Evolutionary conservation across 2,797 vertebrate genomes (phyloP).

Genomic region (Taeniopygia guttata): DNA sequence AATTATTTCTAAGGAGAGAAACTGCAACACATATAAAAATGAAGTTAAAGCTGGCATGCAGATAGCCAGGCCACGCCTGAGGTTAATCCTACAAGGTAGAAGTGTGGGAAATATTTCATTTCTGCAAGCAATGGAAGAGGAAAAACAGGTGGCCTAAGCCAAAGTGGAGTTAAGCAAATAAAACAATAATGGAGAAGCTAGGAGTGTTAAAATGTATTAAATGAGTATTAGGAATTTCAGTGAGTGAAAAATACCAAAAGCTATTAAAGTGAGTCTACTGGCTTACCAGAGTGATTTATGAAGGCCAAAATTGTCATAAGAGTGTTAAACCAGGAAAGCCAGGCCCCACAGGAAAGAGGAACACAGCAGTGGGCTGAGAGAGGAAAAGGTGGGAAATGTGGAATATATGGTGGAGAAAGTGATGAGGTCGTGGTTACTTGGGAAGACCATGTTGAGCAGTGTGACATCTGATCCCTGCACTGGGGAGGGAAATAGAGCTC

Average conservation of each 20-base stretch:
- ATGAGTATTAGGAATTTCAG: neutral
- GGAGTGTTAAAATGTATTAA: neutral
- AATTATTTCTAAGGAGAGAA: neutral
- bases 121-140: neutral
- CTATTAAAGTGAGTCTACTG: neutral
- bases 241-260: neutral
- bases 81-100: neutral
- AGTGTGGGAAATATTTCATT: neutral
- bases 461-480: neutral
- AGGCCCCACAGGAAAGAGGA: neutral
- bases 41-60: neutral
- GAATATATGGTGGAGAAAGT: neutral
- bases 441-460: neutral
- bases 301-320: neutral
- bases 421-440: neutral
- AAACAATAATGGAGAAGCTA: neutral
- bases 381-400: accelerated
- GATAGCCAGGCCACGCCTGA: neutral
- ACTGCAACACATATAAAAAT: neutral
- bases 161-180: neutral
- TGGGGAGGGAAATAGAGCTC: neutral
- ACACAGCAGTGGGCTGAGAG: neutral
- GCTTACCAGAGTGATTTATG: accelerated
- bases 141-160: neutral
- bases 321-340: neutral